phyloP scores from a whole-genome alignment of 1,140 invertebrate genomes.

The Luehdorfia chinensis region DNA sequence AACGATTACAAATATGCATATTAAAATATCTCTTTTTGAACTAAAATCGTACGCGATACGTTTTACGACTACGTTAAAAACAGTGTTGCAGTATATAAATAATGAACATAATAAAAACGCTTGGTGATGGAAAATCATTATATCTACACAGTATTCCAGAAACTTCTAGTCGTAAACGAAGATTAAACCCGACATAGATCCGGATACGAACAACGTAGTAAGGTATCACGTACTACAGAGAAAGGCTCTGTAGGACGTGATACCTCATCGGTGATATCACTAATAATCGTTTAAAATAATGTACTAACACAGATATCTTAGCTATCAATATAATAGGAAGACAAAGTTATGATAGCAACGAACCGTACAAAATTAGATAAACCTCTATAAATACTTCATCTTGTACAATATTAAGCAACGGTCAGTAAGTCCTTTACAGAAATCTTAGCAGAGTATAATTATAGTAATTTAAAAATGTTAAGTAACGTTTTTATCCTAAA shows the following conservation, averaged over 20 bases:
- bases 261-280: constrained; percentile 20
- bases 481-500: too few species aligned
- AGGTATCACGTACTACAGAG: too few species aligned
- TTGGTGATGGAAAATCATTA: constrained; percentile 37
- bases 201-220: constrained; percentile 25
- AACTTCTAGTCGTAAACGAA: constrained; percentile 45
- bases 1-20: constrained; percentile 50
- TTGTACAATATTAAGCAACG: too few species aligned
- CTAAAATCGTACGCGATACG: constrained; percentile 32
- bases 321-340: background rate
- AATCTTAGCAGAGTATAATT: too few species aligned
- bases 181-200: constrained; percentile 27
- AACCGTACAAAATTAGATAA: background rate
- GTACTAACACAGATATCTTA: background rate
- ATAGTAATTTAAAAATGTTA: too few species aligned
- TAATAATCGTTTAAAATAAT: constrained; percentile 12
- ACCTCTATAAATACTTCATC: too few species aligned
- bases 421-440: too few species aligned
- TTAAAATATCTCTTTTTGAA: constrained; percentile 30
- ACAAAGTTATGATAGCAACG: constrained; percentile 6
- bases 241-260: constrained; percentile 19
- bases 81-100: constrained; percentile 47
- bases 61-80: constrained; percentile 46
- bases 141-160: constrained; percentile 34
- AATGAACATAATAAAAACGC: constrained; percentile 50